Percentiles rank a stretch among this genome's conserved stretches.
Conservation (phyloP, 37 sponge, comb jelly and placozoan genomes). For the Eunapius fragilis region DNA sequence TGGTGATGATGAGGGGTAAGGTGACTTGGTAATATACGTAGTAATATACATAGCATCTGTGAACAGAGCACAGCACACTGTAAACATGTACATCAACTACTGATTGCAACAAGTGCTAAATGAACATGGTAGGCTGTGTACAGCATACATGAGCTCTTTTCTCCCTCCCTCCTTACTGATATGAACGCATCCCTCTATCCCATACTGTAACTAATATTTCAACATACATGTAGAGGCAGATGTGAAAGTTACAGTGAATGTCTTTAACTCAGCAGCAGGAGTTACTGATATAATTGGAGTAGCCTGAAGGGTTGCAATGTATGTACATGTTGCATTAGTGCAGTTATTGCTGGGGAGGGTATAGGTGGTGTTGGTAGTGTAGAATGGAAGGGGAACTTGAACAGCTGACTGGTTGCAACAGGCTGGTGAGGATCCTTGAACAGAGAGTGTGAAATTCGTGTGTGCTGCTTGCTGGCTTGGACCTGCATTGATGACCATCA, state of each 20-base stretch:
- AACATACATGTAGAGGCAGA: background rate
- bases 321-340: background rate
- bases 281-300: background rate
- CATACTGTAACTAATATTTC: no score
- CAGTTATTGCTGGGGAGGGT: background rate
- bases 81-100: no score
- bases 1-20: no score
- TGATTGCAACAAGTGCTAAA: no score
- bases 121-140: no score
- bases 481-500: background rate
- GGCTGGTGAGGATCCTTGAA: background rate
- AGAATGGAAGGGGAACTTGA: background rate
- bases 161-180: no score
- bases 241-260: background rate
- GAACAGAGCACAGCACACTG: no score
- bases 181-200: no score
- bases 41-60: no score
- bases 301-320: background rate
- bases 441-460: background rate
- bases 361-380: background rate
- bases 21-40: no score
- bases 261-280: background rate
- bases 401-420: background rate
- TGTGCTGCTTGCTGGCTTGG: background rate
- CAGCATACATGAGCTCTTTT: no score